These are phyloP conservation scores for Hypomesus transpacificus DNA, from an alignment of 2,113 vertebrate species.

Conservation along the genomic window DNA sequence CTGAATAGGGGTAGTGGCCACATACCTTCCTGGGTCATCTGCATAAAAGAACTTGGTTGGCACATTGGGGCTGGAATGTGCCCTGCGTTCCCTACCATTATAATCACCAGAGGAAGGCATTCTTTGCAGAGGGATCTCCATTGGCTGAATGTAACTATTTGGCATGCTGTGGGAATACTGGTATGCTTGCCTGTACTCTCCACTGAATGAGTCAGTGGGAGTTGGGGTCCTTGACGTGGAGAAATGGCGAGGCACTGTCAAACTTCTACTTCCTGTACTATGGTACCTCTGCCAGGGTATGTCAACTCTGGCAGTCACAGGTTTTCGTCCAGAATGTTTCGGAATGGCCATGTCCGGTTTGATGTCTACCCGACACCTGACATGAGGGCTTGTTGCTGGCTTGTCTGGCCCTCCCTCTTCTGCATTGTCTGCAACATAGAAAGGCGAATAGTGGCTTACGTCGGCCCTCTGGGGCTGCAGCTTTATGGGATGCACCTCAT, in stretches of 20 bases:
- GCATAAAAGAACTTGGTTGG: conserved; percentile 88
- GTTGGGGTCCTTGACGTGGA: conserved; percentile 81
- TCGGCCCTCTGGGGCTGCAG: conserved; percentile 86
- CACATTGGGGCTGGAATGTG: conserved; percentile 76
- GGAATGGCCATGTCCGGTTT: conserved; percentile 84
- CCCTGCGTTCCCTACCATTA: conserved; percentile 75
- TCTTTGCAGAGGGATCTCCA: conserved; percentile 72
- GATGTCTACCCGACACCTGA: conserved; percentile 90
- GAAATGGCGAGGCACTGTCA: conserved; percentile 80
- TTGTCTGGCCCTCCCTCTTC: conserved; percentile 71
- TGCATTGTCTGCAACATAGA: conserved; percentile 75
- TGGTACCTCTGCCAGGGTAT: conserved; percentile 72
- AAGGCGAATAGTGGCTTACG: conserved; percentile 79
- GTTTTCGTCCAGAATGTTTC: conserved; percentile 71
- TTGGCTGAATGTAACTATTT: conserved; percentile 69
- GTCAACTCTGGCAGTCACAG: conserved; percentile 64
- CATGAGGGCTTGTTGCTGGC: conserved; percentile 82
- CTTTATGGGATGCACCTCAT: conserved; percentile 90
- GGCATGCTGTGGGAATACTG: conserved; percentile 77
- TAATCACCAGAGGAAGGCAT: conserved; percentile 77
- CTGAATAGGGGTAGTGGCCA: conserved; percentile 62
- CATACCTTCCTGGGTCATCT: conserved; percentile 77
- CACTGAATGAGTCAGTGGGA: conserved; percentile 83
- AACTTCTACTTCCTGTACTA: conserved; percentile 68
- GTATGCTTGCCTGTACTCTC: conserved; percentile 74